These are phyloP conservation scores for Anoplolepis gracilipes DNA, from an alignment of 1,140 invertebrate species.

Conservation along the genomic window DNA sequence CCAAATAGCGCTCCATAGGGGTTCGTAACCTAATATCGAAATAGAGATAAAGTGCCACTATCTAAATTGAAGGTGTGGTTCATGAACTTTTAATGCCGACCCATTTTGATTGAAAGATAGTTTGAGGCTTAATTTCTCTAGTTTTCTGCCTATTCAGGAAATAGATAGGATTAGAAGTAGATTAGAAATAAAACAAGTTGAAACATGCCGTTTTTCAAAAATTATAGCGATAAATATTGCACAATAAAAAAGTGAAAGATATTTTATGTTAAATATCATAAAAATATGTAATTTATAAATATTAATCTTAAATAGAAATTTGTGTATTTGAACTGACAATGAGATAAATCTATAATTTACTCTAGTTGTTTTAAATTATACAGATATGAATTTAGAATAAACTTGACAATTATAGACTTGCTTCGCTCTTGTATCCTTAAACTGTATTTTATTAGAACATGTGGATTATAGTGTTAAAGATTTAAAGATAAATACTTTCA, in stretches of 20 bases:
- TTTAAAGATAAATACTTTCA: neutral
- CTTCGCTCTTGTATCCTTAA: neutral
- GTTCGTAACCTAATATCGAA: neutral
- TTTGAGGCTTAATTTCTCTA: neutral
- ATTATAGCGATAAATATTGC: neutral
- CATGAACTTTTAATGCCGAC: conserved; percentile 3
- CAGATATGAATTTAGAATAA: neutral
- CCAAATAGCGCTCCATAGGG: neutral
- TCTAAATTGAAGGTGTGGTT: conserved; percentile 26
- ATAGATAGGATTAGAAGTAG: neutral
- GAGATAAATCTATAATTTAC: neutral
- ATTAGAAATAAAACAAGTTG: neutral
- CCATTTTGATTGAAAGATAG: conserved; percentile 23
- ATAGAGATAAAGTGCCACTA: conserved; percentile 34
- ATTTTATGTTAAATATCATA: neutral
- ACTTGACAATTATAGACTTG: neutral
- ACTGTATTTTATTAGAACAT: neutral
- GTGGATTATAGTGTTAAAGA: neutral
- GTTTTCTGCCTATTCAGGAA: neutral
- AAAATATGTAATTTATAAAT: neutral
- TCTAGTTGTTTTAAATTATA: neutral
- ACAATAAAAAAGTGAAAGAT: neutral
- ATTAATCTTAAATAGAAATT: neutral
- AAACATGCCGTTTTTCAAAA: neutral
- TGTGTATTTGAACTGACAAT: neutral